Evolutionary conservation across 2,113 vertebrate species (phyloP).

Genomic region (Odontesthes bonariensis): DNA sequence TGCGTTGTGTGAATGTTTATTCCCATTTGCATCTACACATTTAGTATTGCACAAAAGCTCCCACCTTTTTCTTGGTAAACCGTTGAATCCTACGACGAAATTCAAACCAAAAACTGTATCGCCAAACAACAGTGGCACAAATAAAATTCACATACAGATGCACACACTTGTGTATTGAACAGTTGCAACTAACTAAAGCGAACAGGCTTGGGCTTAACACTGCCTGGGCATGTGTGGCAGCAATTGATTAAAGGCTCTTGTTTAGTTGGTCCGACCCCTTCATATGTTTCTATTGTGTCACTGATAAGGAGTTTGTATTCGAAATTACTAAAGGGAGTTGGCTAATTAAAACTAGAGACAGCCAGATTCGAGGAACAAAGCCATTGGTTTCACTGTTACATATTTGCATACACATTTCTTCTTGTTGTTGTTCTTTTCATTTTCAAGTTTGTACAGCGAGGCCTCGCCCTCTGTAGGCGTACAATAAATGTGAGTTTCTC

Average conservation of each 20-base stretch:
- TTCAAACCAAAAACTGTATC: constrained; percentile 19
- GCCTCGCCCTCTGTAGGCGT: constrained; percentile 14
- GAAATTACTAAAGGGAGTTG: constrained; percentile 53
- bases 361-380: constrained; percentile 68
- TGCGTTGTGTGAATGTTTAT: constrained; percentile 10
- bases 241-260: constrained; percentile 75
- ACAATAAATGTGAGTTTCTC: constrained; percentile 8
- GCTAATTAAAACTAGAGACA: constrained; percentile 78
- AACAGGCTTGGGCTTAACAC: constrained; percentile 50
- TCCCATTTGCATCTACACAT: constrained; percentile 13
- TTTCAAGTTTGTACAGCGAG: constrained; percentile 47
- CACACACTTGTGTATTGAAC: constrained; percentile 12
- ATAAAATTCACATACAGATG: constrained; percentile 16
- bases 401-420: constrained; percentile 60
- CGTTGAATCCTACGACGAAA: constrained; percentile 30
- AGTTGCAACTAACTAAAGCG: constrained; percentile 28
- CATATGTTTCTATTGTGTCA: constrained; percentile 70
- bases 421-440: constrained; percentile 57
- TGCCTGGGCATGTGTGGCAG: constrained; percentile 61
- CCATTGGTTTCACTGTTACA: constrained; percentile 46
- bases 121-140: constrained; percentile 20
- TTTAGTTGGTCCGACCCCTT: constrained; percentile 64
- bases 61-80: constrained; percentile 37
- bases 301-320: constrained; percentile 77
- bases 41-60: constrained; percentile 7